Conservation (phyloP, 2,888 invertebrate genomes). For the Dichetophora obliterata region DNA sequence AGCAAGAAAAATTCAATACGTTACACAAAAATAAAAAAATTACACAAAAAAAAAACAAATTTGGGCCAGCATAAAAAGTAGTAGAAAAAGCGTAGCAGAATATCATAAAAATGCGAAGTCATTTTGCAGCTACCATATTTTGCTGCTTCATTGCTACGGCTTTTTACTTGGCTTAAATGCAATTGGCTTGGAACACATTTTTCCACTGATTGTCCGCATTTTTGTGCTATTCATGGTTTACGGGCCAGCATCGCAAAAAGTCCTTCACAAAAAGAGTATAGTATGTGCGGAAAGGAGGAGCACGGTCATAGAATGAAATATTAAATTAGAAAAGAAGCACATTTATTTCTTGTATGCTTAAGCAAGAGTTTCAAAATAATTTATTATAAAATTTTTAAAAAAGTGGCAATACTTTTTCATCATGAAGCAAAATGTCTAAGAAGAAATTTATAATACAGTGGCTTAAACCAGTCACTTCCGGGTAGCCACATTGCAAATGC, state of each 20-base stretch:
- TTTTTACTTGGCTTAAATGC: constrained; percentile 40
- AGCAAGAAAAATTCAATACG: constrained; percentile 32
- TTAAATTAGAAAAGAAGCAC: constrained; percentile 32
- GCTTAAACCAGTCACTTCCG: neutral
- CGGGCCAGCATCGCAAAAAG: neutral
- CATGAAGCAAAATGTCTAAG: neutral
- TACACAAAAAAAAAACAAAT: constrained; percentile 42
- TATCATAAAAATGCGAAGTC: constrained; percentile 57
- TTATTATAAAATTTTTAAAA: neutral
- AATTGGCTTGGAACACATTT: constrained; percentile 44
- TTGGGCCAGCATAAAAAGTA: neutral
- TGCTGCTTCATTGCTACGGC: neutral
- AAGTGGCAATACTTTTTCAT: too few species aligned
- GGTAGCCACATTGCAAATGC: neutral
- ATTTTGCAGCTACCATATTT: constrained; percentile 43
- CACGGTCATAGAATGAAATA: constrained; percentile 27
- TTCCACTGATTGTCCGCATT: constrained; percentile 41
- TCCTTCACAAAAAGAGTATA: neutral
- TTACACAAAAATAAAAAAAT: neutral
- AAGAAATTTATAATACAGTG: neutral
- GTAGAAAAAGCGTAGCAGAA: constrained; percentile 9
- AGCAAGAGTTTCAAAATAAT: neutral
- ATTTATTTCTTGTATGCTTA: neutral
- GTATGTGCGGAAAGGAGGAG: neutral
- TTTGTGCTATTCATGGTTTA: constrained; percentile 39